These are phyloP conservation scores for Gobionotothen gibberifrons DNA, from an alignment of 2,797 vertebrate species.

Conservation along the genomic window DNA sequence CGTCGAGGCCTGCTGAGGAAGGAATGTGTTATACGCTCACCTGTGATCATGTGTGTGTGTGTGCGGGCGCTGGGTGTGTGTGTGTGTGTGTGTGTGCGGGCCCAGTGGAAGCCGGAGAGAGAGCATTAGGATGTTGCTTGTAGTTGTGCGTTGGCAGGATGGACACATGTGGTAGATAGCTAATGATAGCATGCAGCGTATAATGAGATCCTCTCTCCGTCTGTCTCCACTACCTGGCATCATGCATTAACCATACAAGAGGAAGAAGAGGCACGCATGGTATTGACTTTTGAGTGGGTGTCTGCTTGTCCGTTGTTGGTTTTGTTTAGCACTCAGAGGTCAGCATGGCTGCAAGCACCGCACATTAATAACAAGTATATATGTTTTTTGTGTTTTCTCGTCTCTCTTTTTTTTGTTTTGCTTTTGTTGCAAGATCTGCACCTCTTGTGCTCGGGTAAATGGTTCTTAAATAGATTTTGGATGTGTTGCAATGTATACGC, in stretches of 20 bases:
- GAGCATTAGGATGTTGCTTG: slow-evolving; percentile 73
- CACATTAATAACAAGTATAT: slow-evolving; percentile 76
- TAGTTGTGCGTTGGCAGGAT: slow-evolving; percentile 69
- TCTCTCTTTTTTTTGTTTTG: slow-evolving; percentile 12
- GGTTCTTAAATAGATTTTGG: slow-evolving; percentile 76
- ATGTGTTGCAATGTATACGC: slow-evolving; percentile 60
- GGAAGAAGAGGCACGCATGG: slow-evolving; percentile 78
- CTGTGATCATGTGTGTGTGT: slow-evolving; percentile 36
- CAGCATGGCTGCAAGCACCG: slow-evolving; percentile 74
- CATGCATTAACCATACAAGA: slow-evolving; percentile 83
- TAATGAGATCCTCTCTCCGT: slow-evolving; percentile 81
- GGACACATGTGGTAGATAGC: slow-evolving; percentile 76
- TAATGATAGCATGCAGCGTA: slow-evolving; percentile 82
- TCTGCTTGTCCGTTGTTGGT: slow-evolving; percentile 77
- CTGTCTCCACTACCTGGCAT: slow-evolving; percentile 79
- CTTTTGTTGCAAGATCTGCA: slow-evolving; percentile 44
- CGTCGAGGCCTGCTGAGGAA: neutral
- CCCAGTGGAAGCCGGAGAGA: slow-evolving; percentile 66
- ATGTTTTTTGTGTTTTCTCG: slow-evolving; percentile 1
- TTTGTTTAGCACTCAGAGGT: slow-evolving; percentile 78
- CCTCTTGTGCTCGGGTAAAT: slow-evolving; percentile 71
- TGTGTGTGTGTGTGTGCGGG: slow-evolving; percentile 23
- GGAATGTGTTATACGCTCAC: slow-evolving; percentile 22
- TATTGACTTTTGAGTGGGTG: slow-evolving; percentile 85
- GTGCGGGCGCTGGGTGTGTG: slow-evolving; percentile 23